A percentile compares a stretch with the other conserved stretches of the same genome.
Conservation (phyloP, 2,797 vertebrate species). For the Peromyscus melanophrys region DNA sequence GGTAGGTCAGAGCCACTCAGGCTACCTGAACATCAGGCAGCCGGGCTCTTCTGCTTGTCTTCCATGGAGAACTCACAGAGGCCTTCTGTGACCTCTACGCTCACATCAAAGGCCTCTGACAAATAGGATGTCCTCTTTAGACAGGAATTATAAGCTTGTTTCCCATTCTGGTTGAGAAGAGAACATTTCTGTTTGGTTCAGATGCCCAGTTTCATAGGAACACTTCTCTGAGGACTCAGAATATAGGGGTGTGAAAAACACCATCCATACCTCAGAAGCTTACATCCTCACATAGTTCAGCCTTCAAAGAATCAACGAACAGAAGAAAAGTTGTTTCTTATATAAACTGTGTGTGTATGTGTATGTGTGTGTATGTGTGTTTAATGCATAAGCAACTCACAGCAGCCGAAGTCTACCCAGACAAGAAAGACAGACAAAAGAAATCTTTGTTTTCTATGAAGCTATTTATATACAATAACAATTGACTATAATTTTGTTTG, state of each 20-base stretch:
- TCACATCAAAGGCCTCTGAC: not conserved
- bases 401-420: not conserved
- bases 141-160: not conserved
- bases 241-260: not conserved
- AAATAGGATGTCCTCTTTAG: not conserved
- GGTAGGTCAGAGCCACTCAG: not conserved
- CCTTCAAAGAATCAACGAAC: not conserved
- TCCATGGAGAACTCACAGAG: not conserved
- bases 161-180: not conserved
- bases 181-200: not conserved
- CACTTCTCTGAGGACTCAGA: not conserved
- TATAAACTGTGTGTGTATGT: not conserved
- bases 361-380: not conserved
- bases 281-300: not conserved
- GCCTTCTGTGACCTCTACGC: not conserved
- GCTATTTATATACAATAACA: conserved; percentile 17
- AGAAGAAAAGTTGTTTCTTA: conserved; percentile 42
- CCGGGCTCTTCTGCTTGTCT: not conserved
- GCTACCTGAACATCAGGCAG: not conserved
- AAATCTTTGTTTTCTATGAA: conserved; percentile 7
- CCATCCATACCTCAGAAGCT: not conserved
- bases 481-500: conserved; percentile 48
- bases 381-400: conserved; percentile 33
- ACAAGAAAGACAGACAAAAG: not conserved
- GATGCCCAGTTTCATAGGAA: not conserved